These are phyloP conservation scores for Gulo gulo DNA, from an alignment of 2,113 vertebrate species.

Conservation along the genomic window DNA sequence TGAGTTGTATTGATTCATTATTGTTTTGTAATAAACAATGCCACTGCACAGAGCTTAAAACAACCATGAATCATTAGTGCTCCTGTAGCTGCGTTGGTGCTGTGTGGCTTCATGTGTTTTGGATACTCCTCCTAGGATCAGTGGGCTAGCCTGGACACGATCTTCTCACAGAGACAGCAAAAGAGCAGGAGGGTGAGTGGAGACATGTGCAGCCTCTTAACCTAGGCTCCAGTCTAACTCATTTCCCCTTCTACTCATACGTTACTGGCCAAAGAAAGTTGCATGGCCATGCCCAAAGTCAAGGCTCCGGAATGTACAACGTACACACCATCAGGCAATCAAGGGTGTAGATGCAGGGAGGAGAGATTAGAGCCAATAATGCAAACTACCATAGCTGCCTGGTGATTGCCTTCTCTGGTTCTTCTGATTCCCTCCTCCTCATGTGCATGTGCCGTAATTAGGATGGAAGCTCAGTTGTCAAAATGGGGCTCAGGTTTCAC, in stretches of 20 bases:
- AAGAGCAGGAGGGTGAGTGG: not conserved
- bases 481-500: not conserved
- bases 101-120: not conserved
- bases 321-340: not conserved
- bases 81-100: not conserved
- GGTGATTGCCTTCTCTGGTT: not conserved
- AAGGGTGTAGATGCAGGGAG: not conserved
- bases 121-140: not conserved
- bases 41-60: not conserved
- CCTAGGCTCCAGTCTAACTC: not conserved
- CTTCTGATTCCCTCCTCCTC: slow-evolving; percentile 31
- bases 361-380: not conserved
- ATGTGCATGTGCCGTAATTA: not conserved
- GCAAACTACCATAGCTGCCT: fast-evolving
- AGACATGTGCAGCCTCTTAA: not conserved
- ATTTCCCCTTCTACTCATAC: not conserved
- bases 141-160: not conserved
- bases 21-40: not conserved
- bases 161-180: not conserved
- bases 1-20: not conserved
- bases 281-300: not conserved
- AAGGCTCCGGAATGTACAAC: not conserved
- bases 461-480: not conserved
- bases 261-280: not conserved
- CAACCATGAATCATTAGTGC: not conserved